Conservation (phyloP, 2,797 vertebrate genomes). For the Pteronotus mesoamericanus region DNA sequence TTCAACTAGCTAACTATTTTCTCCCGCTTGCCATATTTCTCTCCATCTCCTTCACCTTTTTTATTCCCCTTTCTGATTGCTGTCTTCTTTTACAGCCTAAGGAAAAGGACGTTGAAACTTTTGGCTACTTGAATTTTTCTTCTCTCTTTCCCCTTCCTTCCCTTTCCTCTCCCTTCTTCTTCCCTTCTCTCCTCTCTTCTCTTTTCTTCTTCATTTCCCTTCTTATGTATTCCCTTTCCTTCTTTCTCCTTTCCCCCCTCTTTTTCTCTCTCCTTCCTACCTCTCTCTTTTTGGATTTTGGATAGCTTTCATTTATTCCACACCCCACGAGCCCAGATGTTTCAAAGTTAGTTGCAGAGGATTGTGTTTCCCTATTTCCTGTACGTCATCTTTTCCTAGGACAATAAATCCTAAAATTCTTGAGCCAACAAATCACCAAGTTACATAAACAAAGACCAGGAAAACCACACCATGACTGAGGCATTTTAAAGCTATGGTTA, state of each 20-base stretch:
- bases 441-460: not conserved
- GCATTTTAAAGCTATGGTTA: not conserved
- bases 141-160: too few species aligned
- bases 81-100: not conserved
- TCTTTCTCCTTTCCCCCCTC: not conserved
- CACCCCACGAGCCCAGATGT: not conserved
- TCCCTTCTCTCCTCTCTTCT: rapidly evolving
- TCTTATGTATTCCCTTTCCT: not conserved
- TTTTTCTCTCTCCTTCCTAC: not conserved
- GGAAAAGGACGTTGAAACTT: not conserved
- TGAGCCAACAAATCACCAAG: not conserved
- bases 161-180: rapidly evolving
- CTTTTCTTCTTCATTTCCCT: not conserved
- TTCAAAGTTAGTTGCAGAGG: not conserved
- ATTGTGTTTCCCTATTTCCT: slow-evolving; percentile 17
- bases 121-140: not conserved
- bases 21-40: not conserved
- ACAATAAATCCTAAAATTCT: not conserved
- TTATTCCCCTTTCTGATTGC: not conserved
- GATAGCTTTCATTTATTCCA: not conserved
- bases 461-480: not conserved
- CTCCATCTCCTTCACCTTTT: not conserved
- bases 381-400: not conserved
- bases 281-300: not conserved
- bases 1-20: not conserved